Conservation (phyloP, 2,888 invertebrate genomes). For the Reticulitermes lucifugus region DNA sequence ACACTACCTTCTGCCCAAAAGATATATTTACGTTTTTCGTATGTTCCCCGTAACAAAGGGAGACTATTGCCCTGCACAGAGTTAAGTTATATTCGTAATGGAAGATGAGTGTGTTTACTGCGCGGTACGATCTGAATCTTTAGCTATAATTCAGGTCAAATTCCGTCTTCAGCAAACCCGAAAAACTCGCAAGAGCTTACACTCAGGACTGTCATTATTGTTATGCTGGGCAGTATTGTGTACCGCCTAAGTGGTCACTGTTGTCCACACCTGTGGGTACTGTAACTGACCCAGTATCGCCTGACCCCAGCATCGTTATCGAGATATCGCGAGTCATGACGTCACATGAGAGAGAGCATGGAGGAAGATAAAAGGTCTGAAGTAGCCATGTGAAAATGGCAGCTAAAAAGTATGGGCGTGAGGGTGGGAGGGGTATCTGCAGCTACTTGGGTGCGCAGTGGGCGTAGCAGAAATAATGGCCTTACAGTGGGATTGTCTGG, state of each 20-base stretch:
- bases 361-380: conserved; percentile 37
- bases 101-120: no score
- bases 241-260: background rate
- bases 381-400: conserved; percentile 44
- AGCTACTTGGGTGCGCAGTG: background rate
- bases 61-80: no score
- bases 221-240: background rate
- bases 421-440: conserved; percentile 16
- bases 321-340: conserved; percentile 37
- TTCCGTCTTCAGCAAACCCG: no score
- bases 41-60: no score
- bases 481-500: conserved; percentile 35
- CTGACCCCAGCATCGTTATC: conserved; percentile 12
- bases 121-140: no score
- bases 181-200: no score
- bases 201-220: background rate
- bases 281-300: background rate
- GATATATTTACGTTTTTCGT: no score
- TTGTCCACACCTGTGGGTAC: conserved; percentile 34
- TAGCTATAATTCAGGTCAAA: no score
- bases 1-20: no score
- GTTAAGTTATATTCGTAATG: no score
- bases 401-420: conserved; percentile 32
- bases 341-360: conserved; percentile 5
- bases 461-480: conserved; percentile 37